phyloP scores from a whole-genome alignment of 53 echinoderm and acorn worm genomes.

The Zoroaster sp. region DNA sequence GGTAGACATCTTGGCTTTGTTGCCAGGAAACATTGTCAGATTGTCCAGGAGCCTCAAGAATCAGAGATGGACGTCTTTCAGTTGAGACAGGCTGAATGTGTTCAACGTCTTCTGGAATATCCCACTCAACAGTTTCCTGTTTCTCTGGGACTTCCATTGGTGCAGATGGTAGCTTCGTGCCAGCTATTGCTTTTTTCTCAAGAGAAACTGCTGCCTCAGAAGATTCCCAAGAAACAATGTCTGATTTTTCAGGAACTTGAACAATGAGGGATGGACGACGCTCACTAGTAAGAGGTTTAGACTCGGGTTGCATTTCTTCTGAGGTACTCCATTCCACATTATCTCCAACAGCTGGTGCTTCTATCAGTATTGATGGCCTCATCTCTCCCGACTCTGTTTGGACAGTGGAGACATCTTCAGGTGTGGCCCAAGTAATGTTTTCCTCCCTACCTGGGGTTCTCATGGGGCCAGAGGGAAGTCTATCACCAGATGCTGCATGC shows the following conservation, averaged over 20 bases:
- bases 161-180: conserved; percentile 58
- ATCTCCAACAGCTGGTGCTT: conserved; percentile 5
- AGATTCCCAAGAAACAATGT: conserved; percentile 15
- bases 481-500: conserved; percentile 23
- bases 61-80: conserved; percentile 7
- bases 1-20: conserved; percentile 27
- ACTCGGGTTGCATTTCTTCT: conserved; percentile 12
- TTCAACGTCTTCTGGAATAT: conserved; percentile 28
- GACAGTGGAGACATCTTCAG: conserved; percentile 46
- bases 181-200: conserved; percentile 46
- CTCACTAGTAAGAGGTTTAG: not conserved
- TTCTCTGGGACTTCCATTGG: conserved; percentile 53
- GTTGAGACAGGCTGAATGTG: not conserved
- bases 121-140: conserved; percentile 50
- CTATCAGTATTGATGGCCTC: conserved; percentile 35
- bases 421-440: conserved; percentile 18
- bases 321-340: conserved; percentile 3
- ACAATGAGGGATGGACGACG: conserved; percentile 21
- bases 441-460: conserved; percentile 50
- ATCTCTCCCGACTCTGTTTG: conserved; percentile 25
- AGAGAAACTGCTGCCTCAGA: not conserved
- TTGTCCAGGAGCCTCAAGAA: conserved; percentile 23
- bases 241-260: conserved; percentile 29
- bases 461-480: conserved; percentile 42
- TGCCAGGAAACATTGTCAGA: conserved; percentile 39